Base-by-base conservation (phyloP, 2,888 invertebrate genomes). In the Cyrtodaria siliqua region DNA sequence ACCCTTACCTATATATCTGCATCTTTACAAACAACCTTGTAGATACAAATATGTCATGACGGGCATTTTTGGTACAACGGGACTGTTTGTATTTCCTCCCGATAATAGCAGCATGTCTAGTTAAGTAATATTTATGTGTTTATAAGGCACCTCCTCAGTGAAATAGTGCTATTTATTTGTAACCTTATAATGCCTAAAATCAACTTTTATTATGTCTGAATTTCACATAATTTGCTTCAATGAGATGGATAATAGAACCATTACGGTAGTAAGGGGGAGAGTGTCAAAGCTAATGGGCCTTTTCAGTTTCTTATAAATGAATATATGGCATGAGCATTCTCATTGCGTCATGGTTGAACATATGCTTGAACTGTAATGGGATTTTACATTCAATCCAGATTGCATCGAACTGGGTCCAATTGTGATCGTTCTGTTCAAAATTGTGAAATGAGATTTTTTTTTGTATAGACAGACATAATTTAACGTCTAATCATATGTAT, bases 101-200 rank as follows among this genome's bases (percentile, higher is more conserved):
- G 33, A 26, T 53, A 27, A 53, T 53, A 16, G n/a, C 24, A 3
- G 23, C 2, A 26, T 9, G 26, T 26, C 29, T 53, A 26, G 6
- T 53, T 23, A 4, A 20, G 18, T 23, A 27, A 27, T 24, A 47
- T 60, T n/a, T 49, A 44, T 27, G 47, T 29, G 49, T 47, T 60
- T 42, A 29, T n/a, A 14, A 24, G 62, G 27, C 49, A 50, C 62
- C 49, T 29, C 50, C 23, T 50, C 42, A 24, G 33, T 47, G 49
- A 56, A 72, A 66, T 61, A 60, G 59, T 42, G 61, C 42, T 44
- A 66, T 66, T 61, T 47, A 49, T 53, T 59, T 53, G 60, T 49
- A 61, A 72, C 60, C 20, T 44, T 72, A 56, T 77, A 77, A 77
- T 77, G 68, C 50, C 50, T 52, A 55, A 62, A 77, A 77, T 72